Conservation (phyloP, 37 sponge, comb jelly and placozoan species). For the Ephydatia muelleri region DNA sequence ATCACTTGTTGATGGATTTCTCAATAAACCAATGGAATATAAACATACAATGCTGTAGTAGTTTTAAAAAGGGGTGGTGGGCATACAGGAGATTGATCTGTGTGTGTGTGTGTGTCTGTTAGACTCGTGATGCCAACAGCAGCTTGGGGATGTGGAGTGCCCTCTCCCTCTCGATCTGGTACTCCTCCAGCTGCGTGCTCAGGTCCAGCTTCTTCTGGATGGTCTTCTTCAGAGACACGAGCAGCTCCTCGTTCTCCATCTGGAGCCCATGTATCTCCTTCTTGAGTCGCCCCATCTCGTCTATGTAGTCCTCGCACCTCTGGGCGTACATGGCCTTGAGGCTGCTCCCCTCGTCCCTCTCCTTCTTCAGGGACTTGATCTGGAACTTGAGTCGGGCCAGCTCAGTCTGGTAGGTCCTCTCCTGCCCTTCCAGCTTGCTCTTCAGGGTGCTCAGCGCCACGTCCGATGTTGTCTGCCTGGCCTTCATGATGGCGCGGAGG, state of each 20-base stretch:
- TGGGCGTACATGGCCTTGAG: conserved; percentile 50
- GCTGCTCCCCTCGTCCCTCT: conserved; percentile 50
- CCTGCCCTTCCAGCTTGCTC: conserved; percentile 73
- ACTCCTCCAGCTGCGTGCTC: conserved; percentile 70
- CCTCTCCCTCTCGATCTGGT: conserved; percentile 74
- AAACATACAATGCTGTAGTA: no score
- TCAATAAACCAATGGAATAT: no score
- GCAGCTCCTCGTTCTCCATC: conserved; percentile 46
- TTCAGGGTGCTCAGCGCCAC: conserved; percentile 67
- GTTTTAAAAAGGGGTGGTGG: no score
- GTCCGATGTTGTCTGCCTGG: conserved; percentile 64
- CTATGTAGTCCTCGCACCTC: conserved; percentile 63
- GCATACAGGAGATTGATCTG: no score
- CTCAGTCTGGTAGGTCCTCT: conserved; percentile 56
- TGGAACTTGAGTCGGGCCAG: conserved; percentile 56
- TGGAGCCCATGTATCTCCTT: conserved; percentile 19
- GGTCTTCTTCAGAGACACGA: conserved; percentile 62
- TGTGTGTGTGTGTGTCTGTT: background rate
- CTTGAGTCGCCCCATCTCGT: conserved; percentile 51
- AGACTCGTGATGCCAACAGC: conserved; percentile 55
- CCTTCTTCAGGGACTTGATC: conserved; percentile 54
- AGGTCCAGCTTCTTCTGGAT: conserved; percentile 78
- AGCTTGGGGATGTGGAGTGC: conserved; percentile 44
- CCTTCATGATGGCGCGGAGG: conserved; percentile 72
- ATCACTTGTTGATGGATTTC: no score